These are phyloP conservation scores for Calliopsis andreniformis DNA, from an alignment of 1,140 invertebrate genomes.

Conservation along the genomic window DNA sequence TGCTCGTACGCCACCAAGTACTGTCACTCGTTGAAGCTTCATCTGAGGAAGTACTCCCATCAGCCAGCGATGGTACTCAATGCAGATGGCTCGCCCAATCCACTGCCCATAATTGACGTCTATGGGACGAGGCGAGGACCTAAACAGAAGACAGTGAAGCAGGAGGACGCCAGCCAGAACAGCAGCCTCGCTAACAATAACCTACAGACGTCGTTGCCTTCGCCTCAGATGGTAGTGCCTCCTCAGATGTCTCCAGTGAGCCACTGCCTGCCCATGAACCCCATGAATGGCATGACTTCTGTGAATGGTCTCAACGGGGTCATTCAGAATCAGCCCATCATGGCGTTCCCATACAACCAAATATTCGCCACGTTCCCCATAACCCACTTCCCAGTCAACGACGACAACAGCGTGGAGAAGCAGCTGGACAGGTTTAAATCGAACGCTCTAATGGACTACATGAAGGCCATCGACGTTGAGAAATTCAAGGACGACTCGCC, in stretches of 20 bases:
- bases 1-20: conserved; percentile 99
- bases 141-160: conserved; percentile 83
- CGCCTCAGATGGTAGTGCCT: not conserved
- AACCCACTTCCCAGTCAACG: not conserved
- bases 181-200: conserved; percentile 39
- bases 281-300: conserved; percentile 4
- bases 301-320: not conserved
- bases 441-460: conserved; percentile 50
- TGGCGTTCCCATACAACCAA: conserved; percentile 58
- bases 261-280: not conserved
- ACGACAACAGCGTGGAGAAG: conserved; percentile 32
- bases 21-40: conserved; percentile 97
- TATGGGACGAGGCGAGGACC: conserved; percentile 94
- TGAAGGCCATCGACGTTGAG: conserved; percentile 11
- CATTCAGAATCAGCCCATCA: not conserved
- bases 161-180: conserved; percentile 42
- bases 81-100: conserved; percentile 93
- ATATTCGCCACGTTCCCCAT: conserved; percentile 53
- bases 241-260: conserved; percentile 6
- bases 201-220: not conserved
- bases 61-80: conserved; percentile 93
- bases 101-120: conserved; percentile 93
- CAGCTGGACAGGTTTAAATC: conserved; percentile 49
- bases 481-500: not conserved
- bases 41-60: conserved; percentile 95